Evolutionary conservation across 1,140 invertebrate species (phyloP), one percentile per base, ranked within the genome.

Genomic region (Potamilus streckersoni): DNA sequence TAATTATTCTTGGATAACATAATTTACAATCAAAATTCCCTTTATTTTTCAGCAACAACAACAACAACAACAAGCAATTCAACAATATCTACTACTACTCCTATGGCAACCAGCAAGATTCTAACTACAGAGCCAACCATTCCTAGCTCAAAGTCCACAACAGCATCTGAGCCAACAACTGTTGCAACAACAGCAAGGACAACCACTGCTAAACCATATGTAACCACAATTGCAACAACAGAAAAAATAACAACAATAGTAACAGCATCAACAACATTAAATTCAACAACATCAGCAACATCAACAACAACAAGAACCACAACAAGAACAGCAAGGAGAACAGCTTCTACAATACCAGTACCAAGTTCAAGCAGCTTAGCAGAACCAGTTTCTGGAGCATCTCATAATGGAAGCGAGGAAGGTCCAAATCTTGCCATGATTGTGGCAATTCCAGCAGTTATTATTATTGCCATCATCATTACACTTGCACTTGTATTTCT

Each of bases 361-460:
- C 60, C 11, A 14, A 62, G 23, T 23, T 62, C 60, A 62, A 62
- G 23, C 19, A 58, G 38, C 11, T 13, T 13, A 58, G 57, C 31
- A n/a, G 27, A 56, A 20, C 4, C n/a, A 56, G 6, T 20, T 8
- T 38, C 38, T 20, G n/a, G n/a, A 20, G 27, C 61, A 19, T 19
- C 57, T 8, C 16, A 19, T 14, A 3, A 12, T 14, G 3, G 62
- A 20, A 59, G 16, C 63, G 31, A 61, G 55, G 4, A 69, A 20
- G 67, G 49, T 20, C 57, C 74, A n/a, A 76, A 76, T 49, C 13
- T 76, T 23, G 74, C 69, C 2, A 63, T 76, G 17, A 64, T 67
- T 38, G 59, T 71, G 13, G 74, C 68, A 31, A 27, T 70, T 5
- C 68, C 68, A 66, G 17, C 67, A 16, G 23, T 76, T 16, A 31